A percentile compares a stretch with the other conserved stretches of the same genome.
These are phyloP conservation scores for Corvus hawaiiensis DNA, from an alignment of 2,113 vertebrate species.

Conservation along the genomic window DNA sequence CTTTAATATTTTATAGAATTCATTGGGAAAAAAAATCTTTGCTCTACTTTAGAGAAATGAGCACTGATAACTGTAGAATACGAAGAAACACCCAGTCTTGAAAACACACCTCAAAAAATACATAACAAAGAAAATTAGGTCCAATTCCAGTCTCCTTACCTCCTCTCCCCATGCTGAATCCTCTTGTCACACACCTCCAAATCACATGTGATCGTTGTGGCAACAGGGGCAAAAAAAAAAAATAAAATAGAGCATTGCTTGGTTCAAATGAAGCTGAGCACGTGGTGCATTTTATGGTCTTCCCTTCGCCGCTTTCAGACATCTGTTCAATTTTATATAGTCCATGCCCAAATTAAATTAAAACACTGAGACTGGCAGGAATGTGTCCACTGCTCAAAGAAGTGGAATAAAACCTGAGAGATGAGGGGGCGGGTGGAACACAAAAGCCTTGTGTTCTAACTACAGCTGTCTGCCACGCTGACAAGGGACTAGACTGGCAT, in stretches of 20 bases:
- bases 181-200: neutral
- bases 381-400: slow-evolving; percentile 15
- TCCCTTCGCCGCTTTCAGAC: slow-evolving; percentile 11
- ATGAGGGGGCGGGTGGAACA: neutral
- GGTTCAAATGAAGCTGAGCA: neutral
- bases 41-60: neutral
- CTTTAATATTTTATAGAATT: neutral
- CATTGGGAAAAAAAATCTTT: neutral
- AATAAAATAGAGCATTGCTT: neutral
- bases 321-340: neutral
- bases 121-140: neutral
- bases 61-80: neutral
- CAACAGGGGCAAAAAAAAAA: neutral
- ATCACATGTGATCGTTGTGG: neutral
- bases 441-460: neutral
- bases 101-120: neutral
- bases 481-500: neutral
- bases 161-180: neutral
- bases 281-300: neutral
- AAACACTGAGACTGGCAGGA: neutral
- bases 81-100: neutral
- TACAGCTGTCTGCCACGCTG: neutral
- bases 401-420: slow-evolving; percentile 1
- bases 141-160: neutral
- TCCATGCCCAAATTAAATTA: neutral